Conservation (phyloP, 2,113 vertebrate species). For the Chelonoidis abingdonii region DNA sequence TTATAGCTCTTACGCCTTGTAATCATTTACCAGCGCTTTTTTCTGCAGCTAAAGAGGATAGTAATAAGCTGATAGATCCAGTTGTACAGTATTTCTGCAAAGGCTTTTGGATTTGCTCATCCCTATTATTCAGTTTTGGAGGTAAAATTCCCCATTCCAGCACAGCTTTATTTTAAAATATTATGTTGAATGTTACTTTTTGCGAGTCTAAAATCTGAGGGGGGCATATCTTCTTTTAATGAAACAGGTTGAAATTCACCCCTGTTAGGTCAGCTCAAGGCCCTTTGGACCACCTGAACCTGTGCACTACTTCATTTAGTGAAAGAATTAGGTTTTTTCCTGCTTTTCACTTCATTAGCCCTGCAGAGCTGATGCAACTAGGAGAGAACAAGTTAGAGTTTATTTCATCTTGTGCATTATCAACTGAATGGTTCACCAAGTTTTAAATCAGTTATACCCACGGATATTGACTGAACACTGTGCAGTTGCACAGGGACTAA, state of each 20-base stretch:
- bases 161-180: not conserved
- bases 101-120: constrained; percentile 8
- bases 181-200: not conserved
- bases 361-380: not conserved
- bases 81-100: not conserved
- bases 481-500: not conserved
- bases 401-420: not conserved
- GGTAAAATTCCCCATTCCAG: not conserved
- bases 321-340: not conserved
- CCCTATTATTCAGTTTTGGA: not conserved
- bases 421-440: not conserved
- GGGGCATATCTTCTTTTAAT: not conserved
- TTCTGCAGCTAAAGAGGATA: not conserved
- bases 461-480: not conserved
- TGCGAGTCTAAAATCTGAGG: not conserved
- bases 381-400: not conserved
- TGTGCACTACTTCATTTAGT: not conserved
- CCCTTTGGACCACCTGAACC: not conserved
- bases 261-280: not conserved
- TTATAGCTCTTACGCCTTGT: not conserved
- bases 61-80: not conserved
- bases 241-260: not conserved
- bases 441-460: constrained; percentile 27
- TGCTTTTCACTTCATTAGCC: not conserved
- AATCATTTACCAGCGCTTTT: constrained; percentile 33